Evolutionary conservation across 2,113 vertebrate species (phyloP).

Genomic region (Cyanistes caeruleus): DNA sequence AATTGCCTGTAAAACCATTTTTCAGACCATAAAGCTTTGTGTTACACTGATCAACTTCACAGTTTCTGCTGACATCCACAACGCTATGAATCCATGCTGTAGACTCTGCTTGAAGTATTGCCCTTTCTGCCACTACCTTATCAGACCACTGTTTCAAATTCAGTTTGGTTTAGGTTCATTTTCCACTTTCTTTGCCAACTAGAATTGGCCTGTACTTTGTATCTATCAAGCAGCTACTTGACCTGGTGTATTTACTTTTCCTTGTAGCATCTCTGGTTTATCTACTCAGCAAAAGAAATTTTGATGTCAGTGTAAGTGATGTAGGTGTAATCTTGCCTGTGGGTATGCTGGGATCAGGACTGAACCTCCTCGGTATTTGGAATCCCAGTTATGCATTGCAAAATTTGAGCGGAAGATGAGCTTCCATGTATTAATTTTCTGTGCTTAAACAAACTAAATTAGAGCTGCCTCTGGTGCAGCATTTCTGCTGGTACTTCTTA

Average conservation of each 20-base stretch:
- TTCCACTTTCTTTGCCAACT: neutral
- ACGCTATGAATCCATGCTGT: rapidly evolving
- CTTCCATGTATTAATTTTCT: neutral
- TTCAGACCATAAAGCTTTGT: neutral
- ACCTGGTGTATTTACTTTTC: neutral
- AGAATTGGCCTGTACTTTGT: neutral
- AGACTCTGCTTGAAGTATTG: neutral
- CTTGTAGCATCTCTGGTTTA: neutral
- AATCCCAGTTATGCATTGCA: neutral
- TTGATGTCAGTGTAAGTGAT: neutral
- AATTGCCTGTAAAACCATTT: constrained; percentile 45
- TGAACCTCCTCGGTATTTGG: neutral
- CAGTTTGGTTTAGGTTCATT: neutral
- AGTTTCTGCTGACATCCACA: neutral
- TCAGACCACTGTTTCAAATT: neutral
- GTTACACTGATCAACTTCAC: neutral
- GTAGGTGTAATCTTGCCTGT: neutral
- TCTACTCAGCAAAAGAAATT: neutral
- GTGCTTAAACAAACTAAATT: neutral
- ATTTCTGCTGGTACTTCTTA: neutral
- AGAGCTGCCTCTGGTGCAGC: neutral
- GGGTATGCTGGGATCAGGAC: neutral
- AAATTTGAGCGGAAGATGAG: neutral
- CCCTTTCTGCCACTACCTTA: neutral
- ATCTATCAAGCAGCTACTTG: neutral